A percentile compares a stretch with the other conserved stretches of the same genome.
phyloP scores from a whole-genome alignment of 2,888 invertebrate species.

The Dyspetes luteomarginatus region DNA sequence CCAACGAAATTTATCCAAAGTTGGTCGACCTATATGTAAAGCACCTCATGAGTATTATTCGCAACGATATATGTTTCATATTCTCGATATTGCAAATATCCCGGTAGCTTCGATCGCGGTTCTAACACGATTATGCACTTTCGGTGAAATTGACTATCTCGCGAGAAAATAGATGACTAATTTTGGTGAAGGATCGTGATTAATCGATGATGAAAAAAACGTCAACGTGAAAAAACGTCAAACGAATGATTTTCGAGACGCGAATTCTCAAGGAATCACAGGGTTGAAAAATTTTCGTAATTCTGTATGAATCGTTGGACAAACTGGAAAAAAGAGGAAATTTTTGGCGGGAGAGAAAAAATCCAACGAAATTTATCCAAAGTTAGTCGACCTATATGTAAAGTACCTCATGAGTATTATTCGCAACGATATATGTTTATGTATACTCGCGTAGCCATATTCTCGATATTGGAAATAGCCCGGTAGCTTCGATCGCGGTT shows the following conservation, averaged over 20 bases:
- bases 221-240: too few species aligned
- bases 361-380: too few species aligned
- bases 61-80: conserved; percentile 26
- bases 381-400: conserved; percentile 49
- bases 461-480: not conserved
- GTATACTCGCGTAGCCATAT: not conserved
- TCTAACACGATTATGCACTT: too few species aligned
- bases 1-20: too few species aligned
- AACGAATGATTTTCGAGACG: too few species aligned
- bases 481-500: not conserved
- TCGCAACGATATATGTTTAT: conserved; percentile 34
- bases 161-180: not conserved
- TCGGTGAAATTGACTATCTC: not conserved
- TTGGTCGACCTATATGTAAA: conserved; percentile 51
- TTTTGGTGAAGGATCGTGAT: too few species aligned
- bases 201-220: too few species aligned
- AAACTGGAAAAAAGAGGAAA: too few species aligned
- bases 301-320: conserved; percentile 28
- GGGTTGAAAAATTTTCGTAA: not conserved
- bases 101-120: not conserved
- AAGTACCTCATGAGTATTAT: conserved; percentile 44
- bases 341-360: too few species aligned
- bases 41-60: conserved; percentile 43
- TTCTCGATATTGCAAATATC: not conserved
- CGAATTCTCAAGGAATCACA: not conserved